Evolutionary conservation across 2,888 invertebrate genomes (phyloP).

Genomic region (Carpatolechia fugitivella): DNA sequence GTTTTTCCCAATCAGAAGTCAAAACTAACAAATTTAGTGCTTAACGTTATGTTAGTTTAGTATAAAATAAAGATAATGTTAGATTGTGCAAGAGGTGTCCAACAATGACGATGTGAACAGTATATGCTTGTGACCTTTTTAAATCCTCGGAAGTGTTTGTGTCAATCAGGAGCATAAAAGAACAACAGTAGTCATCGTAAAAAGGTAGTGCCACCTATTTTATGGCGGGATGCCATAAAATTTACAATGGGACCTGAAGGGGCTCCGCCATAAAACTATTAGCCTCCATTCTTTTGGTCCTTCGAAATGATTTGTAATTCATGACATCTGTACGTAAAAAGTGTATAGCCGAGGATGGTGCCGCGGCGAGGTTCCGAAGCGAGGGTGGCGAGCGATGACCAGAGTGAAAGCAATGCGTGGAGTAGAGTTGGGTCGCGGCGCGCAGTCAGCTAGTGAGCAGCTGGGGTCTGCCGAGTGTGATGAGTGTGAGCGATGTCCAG

Average conservation of each 20-base stretch:
- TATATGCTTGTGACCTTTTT: slow-evolving; percentile 18
- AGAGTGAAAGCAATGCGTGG: slow-evolving; percentile 63
- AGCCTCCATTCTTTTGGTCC: slow-evolving; percentile 45
- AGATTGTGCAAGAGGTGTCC: slow-evolving; percentile 17
- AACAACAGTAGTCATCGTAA: slow-evolving; percentile 37
- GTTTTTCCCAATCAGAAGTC: slow-evolving; percentile 27
- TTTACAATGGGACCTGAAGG: slow-evolving; percentile 72
- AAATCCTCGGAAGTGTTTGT: slow-evolving; percentile 34
- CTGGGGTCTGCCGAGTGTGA: slow-evolving; percentile 79
- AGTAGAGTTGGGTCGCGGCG: slow-evolving; percentile 47
- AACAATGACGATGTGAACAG: slow-evolving; percentile 10
- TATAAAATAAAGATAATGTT: not conserved
- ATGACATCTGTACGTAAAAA: slow-evolving; percentile 56
- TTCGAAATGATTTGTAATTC: slow-evolving; percentile 59
- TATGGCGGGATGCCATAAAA: slow-evolving; percentile 48
- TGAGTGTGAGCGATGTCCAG: slow-evolving; percentile 87
- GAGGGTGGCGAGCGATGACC: slow-evolving; percentile 66
- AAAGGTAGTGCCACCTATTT: slow-evolving; percentile 50
- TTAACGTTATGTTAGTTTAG: not conserved
- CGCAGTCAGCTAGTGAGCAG: slow-evolving; percentile 67
- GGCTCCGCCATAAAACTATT: slow-evolving; percentile 72
- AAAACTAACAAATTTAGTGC: not conserved
- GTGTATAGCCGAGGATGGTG: slow-evolving; percentile 61
- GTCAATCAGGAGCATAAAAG: slow-evolving; percentile 55
- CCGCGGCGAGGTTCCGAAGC: slow-evolving; percentile 44